A percentile compares a stretch with the other conserved stretches of the same genome.
Evolutionary conservation across 2,113 vertebrate genomes (phyloP).

Genomic region (Malurus elegans): DNA sequence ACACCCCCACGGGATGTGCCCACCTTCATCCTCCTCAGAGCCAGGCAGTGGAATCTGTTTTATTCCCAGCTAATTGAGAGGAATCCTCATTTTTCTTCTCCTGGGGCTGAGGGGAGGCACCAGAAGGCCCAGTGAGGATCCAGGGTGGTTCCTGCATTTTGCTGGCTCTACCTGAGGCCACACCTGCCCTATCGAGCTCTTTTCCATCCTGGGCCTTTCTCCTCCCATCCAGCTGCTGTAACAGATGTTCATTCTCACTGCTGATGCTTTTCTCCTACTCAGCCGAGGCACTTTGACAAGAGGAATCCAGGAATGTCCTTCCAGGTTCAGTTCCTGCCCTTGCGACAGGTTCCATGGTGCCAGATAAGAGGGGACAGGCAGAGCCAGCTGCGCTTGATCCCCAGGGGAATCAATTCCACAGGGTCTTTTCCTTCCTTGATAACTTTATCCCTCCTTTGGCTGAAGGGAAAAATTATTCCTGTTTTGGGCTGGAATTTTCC

Average conservation of each 20-base stretch:
- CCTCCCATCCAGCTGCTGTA: not conserved
- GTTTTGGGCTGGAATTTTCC: not conserved
- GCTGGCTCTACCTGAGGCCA: rapidly evolving
- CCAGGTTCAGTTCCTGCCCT: not conserved
- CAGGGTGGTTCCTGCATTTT: not conserved
- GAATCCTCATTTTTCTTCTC: not conserved
- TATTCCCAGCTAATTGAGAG: rapidly evolving
- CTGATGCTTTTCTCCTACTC: not conserved
- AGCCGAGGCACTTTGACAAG: not conserved
- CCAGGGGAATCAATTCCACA: rapidly evolving
- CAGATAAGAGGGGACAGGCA: not conserved
- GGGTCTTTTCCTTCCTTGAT: rapidly evolving
- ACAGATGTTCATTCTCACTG: not conserved
- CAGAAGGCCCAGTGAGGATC: not conserved
- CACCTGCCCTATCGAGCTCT: rapidly evolving
- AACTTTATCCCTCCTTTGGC: not conserved
- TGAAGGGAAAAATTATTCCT: not conserved
- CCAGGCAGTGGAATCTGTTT: not conserved
- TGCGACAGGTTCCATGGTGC: rapidly evolving
- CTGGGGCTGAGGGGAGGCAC: rapidly evolving
- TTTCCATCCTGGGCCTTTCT: not conserved
- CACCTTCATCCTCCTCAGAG: conserved; percentile 48
- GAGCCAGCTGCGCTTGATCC: rapidly evolving
- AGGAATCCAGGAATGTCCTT: not conserved
- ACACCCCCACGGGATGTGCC: rapidly evolving